Percentiles rank a stretch among this genome's conserved stretches.
These are phyloP conservation scores for Oxyscelio sp. DNA, from an alignment of 2,888 invertebrate genomes.

Conservation along the genomic window DNA sequence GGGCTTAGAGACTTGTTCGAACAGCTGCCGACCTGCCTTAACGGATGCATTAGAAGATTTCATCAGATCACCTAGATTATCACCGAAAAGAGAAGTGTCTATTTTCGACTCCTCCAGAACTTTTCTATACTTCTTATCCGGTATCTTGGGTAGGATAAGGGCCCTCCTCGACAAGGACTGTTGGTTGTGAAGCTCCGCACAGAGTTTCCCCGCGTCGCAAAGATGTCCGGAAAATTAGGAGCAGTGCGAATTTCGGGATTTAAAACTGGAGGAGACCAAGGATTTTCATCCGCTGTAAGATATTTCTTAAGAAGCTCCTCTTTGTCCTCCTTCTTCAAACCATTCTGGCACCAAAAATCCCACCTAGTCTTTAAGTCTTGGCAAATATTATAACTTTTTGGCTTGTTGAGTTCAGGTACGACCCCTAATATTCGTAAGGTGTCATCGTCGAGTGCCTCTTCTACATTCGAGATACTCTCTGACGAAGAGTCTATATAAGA, in stretches of 20 bases:
- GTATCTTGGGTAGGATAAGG: slow-evolving; percentile 17
- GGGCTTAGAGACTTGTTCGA: not conserved
- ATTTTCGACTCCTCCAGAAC: slow-evolving; percentile 31
- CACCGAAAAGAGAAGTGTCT: slow-evolving; percentile 36
- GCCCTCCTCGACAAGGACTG: slow-evolving; percentile 22
- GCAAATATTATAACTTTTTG: too few relatives aligned
- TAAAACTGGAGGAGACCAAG: slow-evolving; percentile 11
- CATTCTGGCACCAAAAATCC: slow-evolving; percentile 1
- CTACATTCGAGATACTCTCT: too few relatives aligned
- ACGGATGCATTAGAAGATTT: slow-evolving; percentile 21
- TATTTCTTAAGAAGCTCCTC: not conserved
- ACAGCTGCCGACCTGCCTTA: slow-evolving; percentile 4
- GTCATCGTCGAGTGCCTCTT: too few relatives aligned
- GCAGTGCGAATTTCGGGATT: slow-evolving; percentile 24
- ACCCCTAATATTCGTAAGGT: too few relatives aligned
- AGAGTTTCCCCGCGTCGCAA: slow-evolving; percentile 26
- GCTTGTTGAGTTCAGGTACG: too few relatives aligned
- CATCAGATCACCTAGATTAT: slow-evolving; percentile 24
- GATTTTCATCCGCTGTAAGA: not conserved
- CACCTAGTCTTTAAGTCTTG: not conserved
- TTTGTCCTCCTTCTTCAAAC: not conserved
- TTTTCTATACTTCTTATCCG: slow-evolving; percentile 8
- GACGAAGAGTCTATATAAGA: too few relatives aligned
- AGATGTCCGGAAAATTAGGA: slow-evolving; percentile 7
- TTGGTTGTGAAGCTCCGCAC: slow-evolving; percentile 13